phyloP scores from a whole-genome alignment of 2,888 invertebrate species.

The Julus scanicus region DNA sequence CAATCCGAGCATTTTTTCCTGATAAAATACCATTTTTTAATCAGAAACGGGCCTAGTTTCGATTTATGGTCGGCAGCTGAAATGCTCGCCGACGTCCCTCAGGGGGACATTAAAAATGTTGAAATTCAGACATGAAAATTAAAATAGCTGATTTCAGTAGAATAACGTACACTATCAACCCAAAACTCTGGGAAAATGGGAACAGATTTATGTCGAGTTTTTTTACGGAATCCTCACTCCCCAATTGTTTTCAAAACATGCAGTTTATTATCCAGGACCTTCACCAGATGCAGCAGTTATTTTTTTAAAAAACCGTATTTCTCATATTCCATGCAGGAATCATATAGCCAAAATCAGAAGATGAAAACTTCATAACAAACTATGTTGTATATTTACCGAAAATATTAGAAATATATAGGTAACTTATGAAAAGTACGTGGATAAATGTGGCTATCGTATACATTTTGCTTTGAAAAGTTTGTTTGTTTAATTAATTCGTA shows the following conservation, averaged over 20 bases:
- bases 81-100: background rate
- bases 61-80: slow-evolving; percentile 33
- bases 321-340: too few relatives aligned
- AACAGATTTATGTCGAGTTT: background rate
- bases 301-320: background rate
- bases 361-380: too few relatives aligned
- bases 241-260: slow-evolving; percentile 9
- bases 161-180: slow-evolving; percentile 1
- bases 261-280: background rate
- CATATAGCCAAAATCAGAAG: too few relatives aligned
- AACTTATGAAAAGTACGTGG: too few relatives aligned
- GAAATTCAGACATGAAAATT: slow-evolving; percentile 28
- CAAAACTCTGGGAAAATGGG: background rate
- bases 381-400: too few relatives aligned
- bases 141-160: background rate
- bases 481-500: too few relatives aligned
- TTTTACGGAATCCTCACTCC: background rate
- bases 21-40: slow-evolving; percentile 26
- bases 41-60: background rate
- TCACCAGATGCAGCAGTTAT: background rate
- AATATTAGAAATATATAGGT: too few relatives aligned
- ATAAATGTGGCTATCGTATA: too few relatives aligned
- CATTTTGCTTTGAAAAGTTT: too few relatives aligned
- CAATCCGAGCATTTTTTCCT: background rate
- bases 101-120: slow-evolving; percentile 22